Conservation (phyloP, 1,140 invertebrate species). For the Zaprionus africanus region DNA sequence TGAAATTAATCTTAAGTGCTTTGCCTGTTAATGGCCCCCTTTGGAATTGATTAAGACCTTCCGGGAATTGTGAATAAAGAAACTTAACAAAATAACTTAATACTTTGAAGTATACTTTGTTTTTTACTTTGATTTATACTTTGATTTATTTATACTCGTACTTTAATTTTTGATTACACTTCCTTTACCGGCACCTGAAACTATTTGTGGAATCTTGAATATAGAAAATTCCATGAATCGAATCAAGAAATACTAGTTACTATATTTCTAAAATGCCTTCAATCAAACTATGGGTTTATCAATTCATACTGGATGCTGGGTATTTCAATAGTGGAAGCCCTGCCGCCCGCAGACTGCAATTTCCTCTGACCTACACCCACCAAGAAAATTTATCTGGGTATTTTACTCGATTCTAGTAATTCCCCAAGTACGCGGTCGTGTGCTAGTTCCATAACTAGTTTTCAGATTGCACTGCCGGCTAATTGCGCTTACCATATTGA, state of each 20-base stretch:
- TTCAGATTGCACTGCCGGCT: not conserved
- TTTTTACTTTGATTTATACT: no score
- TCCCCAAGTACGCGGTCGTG: slow-evolving; percentile 2
- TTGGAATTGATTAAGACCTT: not conserved
- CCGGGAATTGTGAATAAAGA: not conserved
- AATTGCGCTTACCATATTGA: not conserved
- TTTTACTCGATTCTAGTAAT: not conserved
- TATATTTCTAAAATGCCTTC: not conserved
- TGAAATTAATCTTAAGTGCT: not conserved
- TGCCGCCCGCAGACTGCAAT: not conserved
- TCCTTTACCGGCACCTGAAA: not conserved
- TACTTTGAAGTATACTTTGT: no score
- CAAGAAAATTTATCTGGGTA: not conserved
- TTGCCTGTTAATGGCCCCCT: not conserved
- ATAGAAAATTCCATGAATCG: not conserved
- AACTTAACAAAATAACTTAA: not conserved
- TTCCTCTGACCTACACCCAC: not conserved
- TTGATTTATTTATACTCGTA: no score
- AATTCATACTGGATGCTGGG: not conserved
- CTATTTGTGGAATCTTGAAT: no score
- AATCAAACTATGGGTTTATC: not conserved
- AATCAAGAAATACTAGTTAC: not conserved
- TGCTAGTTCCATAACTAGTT: slow-evolving; percentile 1
- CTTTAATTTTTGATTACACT: not conserved
- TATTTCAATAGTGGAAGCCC: not conserved